phyloP scores from a whole-genome alignment of 2,113 vertebrate species.

The Leptobrachium ailaonicum region DNA sequence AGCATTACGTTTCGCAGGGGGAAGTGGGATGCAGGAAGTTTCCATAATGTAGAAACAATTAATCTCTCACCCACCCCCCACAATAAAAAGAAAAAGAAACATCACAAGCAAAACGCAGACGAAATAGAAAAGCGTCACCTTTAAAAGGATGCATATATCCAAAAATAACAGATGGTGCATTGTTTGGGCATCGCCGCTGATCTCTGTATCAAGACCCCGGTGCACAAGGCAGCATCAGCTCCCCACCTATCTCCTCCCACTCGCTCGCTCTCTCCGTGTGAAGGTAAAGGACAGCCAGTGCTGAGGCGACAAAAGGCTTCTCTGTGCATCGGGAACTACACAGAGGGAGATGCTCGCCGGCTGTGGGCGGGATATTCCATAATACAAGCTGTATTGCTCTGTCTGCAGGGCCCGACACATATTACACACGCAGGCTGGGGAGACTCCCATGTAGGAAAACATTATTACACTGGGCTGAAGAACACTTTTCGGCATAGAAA shows the following conservation, averaged over 20 bases:
- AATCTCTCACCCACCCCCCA: background rate
- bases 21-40: constrained; percentile 9
- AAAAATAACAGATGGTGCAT: constrained; percentile 48
- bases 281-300: constrained; percentile 48
- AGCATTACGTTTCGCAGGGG: constrained; percentile 7
- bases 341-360: constrained; percentile 46
- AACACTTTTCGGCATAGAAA: constrained; percentile 11
- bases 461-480: constrained; percentile 31
- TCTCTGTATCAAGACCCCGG: constrained; percentile 27
- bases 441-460: constrained; percentile 47
- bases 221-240: constrained; percentile 26
- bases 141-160: constrained; percentile 49
- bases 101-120: background rate
- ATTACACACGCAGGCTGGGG: constrained; percentile 11
- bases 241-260: constrained; percentile 49
- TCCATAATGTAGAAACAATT: background rate
- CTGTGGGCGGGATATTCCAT: constrained; percentile 44
- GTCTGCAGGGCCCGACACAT: constrained; percentile 43
- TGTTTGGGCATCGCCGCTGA: constrained; percentile 46
- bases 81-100: background rate
- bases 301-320: constrained; percentile 48
- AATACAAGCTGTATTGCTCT: constrained; percentile 24
- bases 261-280: constrained; percentile 10
- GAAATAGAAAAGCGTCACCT: constrained; percentile 41
- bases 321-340: constrained; percentile 46